Evolutionary conservation across 92 coral and sea anemone species (phyloP), one percentile per base, ranked within the genome.

Genomic region (Nematostella vectensis): DNA sequence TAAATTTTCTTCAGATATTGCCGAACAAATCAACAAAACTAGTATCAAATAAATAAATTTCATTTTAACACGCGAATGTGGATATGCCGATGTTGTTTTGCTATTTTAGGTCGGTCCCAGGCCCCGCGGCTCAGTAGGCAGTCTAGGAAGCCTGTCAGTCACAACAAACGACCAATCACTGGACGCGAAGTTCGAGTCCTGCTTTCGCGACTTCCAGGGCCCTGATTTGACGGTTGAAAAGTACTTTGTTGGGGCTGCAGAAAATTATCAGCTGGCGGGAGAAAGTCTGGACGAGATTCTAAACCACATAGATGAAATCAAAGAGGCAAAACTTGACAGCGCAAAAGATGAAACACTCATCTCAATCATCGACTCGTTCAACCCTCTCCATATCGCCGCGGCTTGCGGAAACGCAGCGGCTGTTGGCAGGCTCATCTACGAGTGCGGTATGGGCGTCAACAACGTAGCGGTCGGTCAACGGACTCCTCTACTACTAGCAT

Each of bases 401-500:
- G 60, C 71, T 10, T 57, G 66, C 50, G 86, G 79, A 6, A 64
- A 78, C 29, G 61, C 59, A 0, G 55, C 31, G 1, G 59, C 77
- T 18, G 33, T 70, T 18, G 53, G 67, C n/a, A 63, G 67, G 61
- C 85, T 83, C 10, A 62, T 69, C 2, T 55, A 38, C 25, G 79
- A 74, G 42, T 31, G 81, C 45, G 67, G 31, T 30, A 40, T 48
- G 58, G 83, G 67, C 20, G 62, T 75, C 24, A 62, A 78, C 11
- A 53, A n/a, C 2, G 2, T 25, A 25, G 72, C 94, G 24, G 38
- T 30, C 0, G 83, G 79, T 27, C 78, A 59, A 79, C 79, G 67
- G 38, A 72, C 94, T 20, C 94, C 87, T 28, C 76, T 83, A 2
- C 39, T 69, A 19, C 38, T 78, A 65, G 94, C 94, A 69, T 83